These are phyloP conservation scores for Hippopotamus amphibius DNA, from an alignment of 2,113 vertebrate species.

Conservation along the genomic window DNA sequence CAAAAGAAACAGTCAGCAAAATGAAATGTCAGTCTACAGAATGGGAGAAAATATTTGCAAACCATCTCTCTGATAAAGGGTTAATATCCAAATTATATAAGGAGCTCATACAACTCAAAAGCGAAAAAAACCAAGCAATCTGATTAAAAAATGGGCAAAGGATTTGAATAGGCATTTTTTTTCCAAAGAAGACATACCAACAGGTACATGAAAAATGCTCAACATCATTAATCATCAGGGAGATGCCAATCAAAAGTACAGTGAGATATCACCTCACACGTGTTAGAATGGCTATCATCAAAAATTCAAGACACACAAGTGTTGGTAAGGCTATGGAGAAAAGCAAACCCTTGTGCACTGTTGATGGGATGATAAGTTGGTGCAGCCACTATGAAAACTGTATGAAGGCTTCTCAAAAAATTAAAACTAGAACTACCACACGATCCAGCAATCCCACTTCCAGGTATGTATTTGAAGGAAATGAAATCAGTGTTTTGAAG, in stretches of 20 bases:
- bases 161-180: conserved; percentile 19
- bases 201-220: not conserved
- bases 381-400: not conserved
- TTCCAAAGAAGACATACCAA: conserved; percentile 9
- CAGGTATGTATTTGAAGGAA: not conserved
- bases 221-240: not conserved
- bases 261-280: not conserved
- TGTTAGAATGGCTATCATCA: not conserved
- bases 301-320: not conserved
- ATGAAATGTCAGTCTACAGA: not conserved
- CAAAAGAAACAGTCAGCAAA: not conserved
- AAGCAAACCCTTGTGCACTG: not conserved
- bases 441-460: not conserved
- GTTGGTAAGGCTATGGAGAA: not conserved
- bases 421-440: not conserved
- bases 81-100: conserved; percentile 21
- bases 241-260: not conserved
- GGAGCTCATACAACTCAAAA: not conserved
- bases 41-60: not conserved
- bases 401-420: not conserved
- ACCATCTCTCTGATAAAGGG: not conserved
- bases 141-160: not conserved
- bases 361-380: not conserved
- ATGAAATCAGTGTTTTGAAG: not conserved
- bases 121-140: not conserved